A percentile compares a stretch with the other conserved stretches of the same genome.
Evolutionary conservation across 2,797 vertebrate genomes (phyloP).

Genomic region (Lemur catta): DNA sequence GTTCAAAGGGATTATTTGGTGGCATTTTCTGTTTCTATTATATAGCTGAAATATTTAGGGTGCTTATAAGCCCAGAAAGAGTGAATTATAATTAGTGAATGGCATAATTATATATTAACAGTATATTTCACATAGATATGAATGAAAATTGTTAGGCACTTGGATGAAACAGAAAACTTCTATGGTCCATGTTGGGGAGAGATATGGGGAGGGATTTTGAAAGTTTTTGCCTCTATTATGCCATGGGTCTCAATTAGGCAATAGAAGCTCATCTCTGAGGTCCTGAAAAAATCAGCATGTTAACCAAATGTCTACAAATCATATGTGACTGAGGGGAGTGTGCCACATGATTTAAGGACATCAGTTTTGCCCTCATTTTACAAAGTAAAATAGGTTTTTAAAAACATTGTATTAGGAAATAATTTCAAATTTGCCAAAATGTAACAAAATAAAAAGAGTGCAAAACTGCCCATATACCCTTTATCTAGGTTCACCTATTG

Average conservation of each 20-base stretch:
- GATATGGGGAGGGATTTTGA: neutral
- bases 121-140: neutral
- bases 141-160: neutral
- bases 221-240: neutral
- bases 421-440: slow-evolving; percentile 35
- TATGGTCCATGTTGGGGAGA: neutral
- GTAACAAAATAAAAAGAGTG: neutral
- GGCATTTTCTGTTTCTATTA: neutral
- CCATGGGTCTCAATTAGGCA: neutral
- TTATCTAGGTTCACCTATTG: neutral
- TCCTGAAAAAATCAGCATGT: slow-evolving; percentile 3
- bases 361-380: slow-evolving; percentile 12
- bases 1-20: neutral
- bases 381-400: neutral
- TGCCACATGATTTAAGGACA: slow-evolving; percentile 9
- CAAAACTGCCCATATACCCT: neutral
- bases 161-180: neutral
- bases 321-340: neutral
- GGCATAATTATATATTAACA: neutral
- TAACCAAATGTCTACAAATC: slow-evolving; percentile 8
- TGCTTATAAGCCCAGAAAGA: neutral
- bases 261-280: neutral
- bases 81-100: neutral
- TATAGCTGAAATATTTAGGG: neutral
- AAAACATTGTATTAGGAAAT: neutral